These are phyloP conservation scores for Cyprinus carpio DNA, from an alignment of 2,113 vertebrate genomes.

Conservation along the genomic window DNA sequence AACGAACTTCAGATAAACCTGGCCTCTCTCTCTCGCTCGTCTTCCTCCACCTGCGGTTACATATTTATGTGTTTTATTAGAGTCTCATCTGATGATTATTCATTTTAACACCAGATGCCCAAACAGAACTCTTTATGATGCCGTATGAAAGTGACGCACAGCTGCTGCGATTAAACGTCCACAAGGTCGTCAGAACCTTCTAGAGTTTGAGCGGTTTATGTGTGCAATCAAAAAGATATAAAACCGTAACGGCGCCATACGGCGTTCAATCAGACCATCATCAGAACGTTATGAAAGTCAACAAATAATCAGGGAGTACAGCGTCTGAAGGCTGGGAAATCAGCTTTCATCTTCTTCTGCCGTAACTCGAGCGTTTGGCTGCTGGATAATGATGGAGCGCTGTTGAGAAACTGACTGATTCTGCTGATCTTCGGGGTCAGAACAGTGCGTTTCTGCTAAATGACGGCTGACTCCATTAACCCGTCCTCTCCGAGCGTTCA, in stretches of 20 bases:
- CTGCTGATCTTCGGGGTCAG: background rate
- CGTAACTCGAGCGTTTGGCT: background rate
- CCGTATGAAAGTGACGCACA: background rate
- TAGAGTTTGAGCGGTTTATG: background rate
- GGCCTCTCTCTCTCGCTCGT: background rate
- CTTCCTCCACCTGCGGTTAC: background rate
- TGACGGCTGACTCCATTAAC: background rate
- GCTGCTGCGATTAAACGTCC: background rate
- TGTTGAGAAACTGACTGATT: background rate
- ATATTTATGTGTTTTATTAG: slow-evolving; percentile 19
- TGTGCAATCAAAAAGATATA: background rate
- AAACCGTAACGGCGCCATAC: background rate
- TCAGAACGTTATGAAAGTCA: background rate
- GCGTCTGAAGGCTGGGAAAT: slow-evolving; percentile 49
- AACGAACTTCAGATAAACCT: slow-evolving; percentile 64
- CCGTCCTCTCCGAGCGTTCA: background rate
- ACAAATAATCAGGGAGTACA: slow-evolving; percentile 17
- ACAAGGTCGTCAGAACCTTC: slow-evolving; percentile 21
- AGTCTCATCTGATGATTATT: background rate
- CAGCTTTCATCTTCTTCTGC: background rate
- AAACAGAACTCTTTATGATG: background rate
- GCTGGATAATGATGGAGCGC: background rate
- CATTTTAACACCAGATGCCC: background rate
- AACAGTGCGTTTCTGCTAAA: background rate
- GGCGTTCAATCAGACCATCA: background rate